phyloP scores from a whole-genome alignment of 2,888 invertebrate genomes.

The Eupeodes luniger region DNA sequence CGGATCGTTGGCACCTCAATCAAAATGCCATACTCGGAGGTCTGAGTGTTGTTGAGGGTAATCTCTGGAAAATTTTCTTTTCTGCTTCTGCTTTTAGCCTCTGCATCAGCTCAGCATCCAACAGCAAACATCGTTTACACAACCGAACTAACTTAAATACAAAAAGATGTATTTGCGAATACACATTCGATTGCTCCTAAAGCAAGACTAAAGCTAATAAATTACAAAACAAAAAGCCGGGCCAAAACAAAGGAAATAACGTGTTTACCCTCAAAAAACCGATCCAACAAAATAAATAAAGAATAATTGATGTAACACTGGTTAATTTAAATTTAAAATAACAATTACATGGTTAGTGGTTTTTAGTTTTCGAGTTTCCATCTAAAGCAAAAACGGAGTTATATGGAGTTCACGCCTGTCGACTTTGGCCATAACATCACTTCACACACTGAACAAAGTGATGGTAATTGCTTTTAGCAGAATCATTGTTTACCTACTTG shows the following conservation, averaged over 20 bases:
- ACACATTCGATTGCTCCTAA: constrained; percentile 19
- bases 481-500: constrained; percentile 25
- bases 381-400: constrained; percentile 15
- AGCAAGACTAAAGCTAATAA: constrained; percentile 28
- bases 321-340: constrained; percentile 56
- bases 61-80: constrained; percentile 62
- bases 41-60: constrained; percentile 37
- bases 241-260: constrained; percentile 46
- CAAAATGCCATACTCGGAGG: constrained; percentile 49
- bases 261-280: constrained; percentile 9
- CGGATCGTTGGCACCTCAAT: constrained; percentile 66
- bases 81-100: constrained; percentile 16
- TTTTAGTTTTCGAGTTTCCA: constrained; percentile 59
- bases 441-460: constrained; percentile 31
- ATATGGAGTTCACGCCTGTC: constrained; percentile 32
- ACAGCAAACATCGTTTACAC: constrained; percentile 23
- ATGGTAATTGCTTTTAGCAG: constrained; percentile 59
- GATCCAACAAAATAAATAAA: neutral
- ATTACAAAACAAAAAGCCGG: constrained; percentile 30
- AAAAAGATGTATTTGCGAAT: neutral
- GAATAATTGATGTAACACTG: constrained; percentile 67
- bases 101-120: constrained; percentile 8
- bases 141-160: neutral
- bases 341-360: constrained; percentile 66
- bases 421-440: constrained; percentile 13